Conservation (phyloP, 2,888 invertebrate species). For the Tipula confusa region DNA sequence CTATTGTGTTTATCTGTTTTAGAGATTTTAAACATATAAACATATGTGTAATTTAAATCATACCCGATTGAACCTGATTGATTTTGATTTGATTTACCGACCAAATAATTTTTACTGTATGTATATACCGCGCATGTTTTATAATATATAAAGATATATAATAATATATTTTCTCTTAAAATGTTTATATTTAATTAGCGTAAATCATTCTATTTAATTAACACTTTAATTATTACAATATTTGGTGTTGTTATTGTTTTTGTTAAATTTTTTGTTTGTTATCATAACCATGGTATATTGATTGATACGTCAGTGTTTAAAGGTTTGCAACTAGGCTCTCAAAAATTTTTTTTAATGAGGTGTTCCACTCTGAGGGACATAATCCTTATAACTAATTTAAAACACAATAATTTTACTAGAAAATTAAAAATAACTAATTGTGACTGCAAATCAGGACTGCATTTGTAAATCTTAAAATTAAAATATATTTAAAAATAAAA, state of each 20-base stretch:
- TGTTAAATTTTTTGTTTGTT: slow-evolving; percentile 26
- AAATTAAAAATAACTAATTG: too few species aligned
- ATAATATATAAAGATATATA: too few species aligned
- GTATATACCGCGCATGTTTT: background rate
- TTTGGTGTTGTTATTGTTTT: too few species aligned
- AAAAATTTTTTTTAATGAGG: too few species aligned
- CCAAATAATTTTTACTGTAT: background rate
- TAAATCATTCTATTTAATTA: slow-evolving; percentile 31
- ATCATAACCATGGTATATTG: background rate
- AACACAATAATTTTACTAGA: too few species aligned
- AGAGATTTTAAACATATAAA: too few species aligned
- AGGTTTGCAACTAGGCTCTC: too few species aligned
- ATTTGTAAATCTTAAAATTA: too few species aligned
- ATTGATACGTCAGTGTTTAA: background rate
- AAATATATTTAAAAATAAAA: too few species aligned
- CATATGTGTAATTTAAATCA: background rate
- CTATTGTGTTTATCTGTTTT: background rate
- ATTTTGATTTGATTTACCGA: background rate
- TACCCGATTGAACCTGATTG: background rate
- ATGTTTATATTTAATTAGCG: slow-evolving; percentile 33
- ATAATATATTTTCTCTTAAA: slow-evolving; percentile 65
- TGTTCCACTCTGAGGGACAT: too few species aligned
- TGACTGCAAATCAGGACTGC: too few species aligned
- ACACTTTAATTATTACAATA: background rate
- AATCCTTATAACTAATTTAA: too few species aligned